Evolutionary conservation across 2,888 invertebrate genomes (phyloP), one percentile per base, ranked within the genome.

Genomic region (Herminia tarsipennalis): DNA sequence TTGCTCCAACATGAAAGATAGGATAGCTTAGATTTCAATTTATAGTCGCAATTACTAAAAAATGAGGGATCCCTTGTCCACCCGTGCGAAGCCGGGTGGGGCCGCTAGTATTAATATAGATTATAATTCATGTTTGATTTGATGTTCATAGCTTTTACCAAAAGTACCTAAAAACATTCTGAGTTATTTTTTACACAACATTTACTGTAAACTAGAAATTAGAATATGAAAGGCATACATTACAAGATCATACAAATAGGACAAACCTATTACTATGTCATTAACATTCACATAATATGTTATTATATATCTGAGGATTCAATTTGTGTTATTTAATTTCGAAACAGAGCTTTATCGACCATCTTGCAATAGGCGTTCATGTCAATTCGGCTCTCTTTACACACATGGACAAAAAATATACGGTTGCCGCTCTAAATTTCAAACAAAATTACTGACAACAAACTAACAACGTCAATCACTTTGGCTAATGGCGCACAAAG

Each of bases 381-480:
- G 81, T 82, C 81, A 81, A 81, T 78, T 78, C 79, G 70, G 65
- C 73, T 76, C 63, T 71, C 68, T 64, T 73, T 69, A 76, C 75
- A 73, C 72, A 68, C 59, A 70, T 46, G 45, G 52, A 66, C 57
- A 70, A 81, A 79, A 82, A 77, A 76, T 59, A 61, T 61, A 47
- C 63, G 58, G 56, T 66, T 65, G 62, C 74, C 75, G 84, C 78
- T 88, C 86, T 79, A 85, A 74, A 85, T 88, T 83, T 88, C 86
- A 87, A 88, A 89, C 86, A 88, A 86, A 91, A 87, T 88, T 86
- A 91, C 90, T 85, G 75, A 85, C 86, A 88, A 88, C 84, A 85
- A 81, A 85, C 85, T 78, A 83, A 81, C 83, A 76, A 83, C 88
- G 91, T 90, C 91, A 88, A 89, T 91, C 90, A 89, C 80, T 83